Base-by-base conservation (phyloP, 1,140 invertebrate species). In the Pseudomyrmex cubaensis region DNA sequence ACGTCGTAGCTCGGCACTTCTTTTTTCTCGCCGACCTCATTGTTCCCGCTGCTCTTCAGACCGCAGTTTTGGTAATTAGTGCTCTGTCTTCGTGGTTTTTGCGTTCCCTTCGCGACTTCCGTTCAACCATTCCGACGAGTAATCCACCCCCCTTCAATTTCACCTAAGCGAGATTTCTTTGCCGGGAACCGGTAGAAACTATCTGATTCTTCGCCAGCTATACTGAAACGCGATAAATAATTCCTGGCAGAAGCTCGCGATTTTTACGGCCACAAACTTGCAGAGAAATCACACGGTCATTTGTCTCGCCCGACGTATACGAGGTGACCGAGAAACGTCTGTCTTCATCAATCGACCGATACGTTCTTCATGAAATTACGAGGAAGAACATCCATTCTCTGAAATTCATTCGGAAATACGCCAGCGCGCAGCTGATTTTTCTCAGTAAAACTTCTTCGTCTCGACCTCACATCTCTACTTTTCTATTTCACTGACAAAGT, bases 201-300 rank as follows among this genome's bases (percentile, higher is more conserved):
- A 85, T 75, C 85, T 75, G 54, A 35, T 72, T 66, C 83, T 57
- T 74, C 84, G 74, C 69, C 86, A 89, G 35, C 35, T 35, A 35
- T 35, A 35, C 35, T 35, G 35, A 35, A 90, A 85, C 57, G 78
- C 82, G 90, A 90, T 90, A 90, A 91, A 85, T 70, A 89, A 89
- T 90, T 85, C 80, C 87, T 87, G 84, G 78, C 86, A 86, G 83
- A 67, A 75, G 67, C 67, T 66, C 63, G 70, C 69, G 84, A 73
- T 66, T 76, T 82, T 74, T 66, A 8, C 56, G 35, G 50, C 46
- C 7, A 50, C 20, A 54, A 76, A 25, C n/a, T 62, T 63, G 46
- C 63, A 50, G 75, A 72, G 84, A 67, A 78, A 85, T 77, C 48
- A 61, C 66, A 57, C 15, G 73, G 59, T 74, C 82, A 72, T 84